Conservation (phyloP, 2,797 vertebrate genomes). For the Acrossocheilus wenchowensis region DNA sequence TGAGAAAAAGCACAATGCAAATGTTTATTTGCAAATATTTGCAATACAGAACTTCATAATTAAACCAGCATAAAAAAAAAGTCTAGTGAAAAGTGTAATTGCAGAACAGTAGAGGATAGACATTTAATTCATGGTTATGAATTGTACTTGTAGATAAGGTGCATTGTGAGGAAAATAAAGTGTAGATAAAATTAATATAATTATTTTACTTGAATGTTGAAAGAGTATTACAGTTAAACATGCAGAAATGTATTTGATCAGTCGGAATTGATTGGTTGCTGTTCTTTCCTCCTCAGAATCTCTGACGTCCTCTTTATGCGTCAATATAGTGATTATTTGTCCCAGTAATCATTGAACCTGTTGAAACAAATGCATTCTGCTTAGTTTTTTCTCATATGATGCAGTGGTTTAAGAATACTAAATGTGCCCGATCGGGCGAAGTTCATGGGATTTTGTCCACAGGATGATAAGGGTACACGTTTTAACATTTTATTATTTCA, state of each 20-base stretch:
- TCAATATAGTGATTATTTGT: background rate
- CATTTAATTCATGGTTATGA: background rate
- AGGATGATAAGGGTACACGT: too few relatives aligned
- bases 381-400: too few relatives aligned
- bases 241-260: background rate
- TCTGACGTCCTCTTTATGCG: background rate
- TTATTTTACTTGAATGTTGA: background rate
- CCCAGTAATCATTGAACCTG: background rate
- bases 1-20: background rate
- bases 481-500: too few relatives aligned
- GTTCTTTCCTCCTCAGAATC: background rate
- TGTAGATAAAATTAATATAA: background rate
- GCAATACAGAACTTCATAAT: background rate
- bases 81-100: background rate
- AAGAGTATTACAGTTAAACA: background rate
- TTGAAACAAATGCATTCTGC: background rate
- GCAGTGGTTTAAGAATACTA: too few relatives aligned
- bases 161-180: background rate
- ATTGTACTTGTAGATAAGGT: background rate
- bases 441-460: too few relatives aligned
- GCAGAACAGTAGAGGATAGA: background rate
- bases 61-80: background rate
- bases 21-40: background rate
- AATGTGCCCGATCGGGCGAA: too few relatives aligned
- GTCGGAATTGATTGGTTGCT: background rate